Conservation (phyloP, 2,113 vertebrate species). For the Apeltes quadracus region DNA sequence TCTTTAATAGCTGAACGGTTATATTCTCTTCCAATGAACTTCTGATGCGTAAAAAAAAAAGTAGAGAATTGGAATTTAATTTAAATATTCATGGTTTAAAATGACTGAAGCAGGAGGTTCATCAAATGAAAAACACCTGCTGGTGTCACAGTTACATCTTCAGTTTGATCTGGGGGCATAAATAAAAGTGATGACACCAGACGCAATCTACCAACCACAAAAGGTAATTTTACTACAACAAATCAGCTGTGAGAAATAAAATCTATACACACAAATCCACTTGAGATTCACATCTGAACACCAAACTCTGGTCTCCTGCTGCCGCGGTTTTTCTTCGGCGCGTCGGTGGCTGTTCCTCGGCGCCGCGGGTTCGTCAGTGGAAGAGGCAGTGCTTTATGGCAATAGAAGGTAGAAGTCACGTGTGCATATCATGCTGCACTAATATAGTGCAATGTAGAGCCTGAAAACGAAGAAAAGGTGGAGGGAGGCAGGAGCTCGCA, state of each 20-base stretch:
- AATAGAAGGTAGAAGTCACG: constrained; percentile 89
- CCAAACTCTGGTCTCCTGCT: constrained; percentile 18
- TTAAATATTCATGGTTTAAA: constrained; percentile 73
- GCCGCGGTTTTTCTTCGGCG: constrained; percentile 16
- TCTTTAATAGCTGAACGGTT: constrained; percentile 5
- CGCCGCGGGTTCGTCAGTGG: constrained; percentile 74
- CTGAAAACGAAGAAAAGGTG: constrained; percentile 85
- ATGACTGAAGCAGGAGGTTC: background rate
- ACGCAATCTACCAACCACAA: constrained; percentile 78
- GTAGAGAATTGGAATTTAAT: constrained; percentile 12
- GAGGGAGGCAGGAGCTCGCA: constrained; percentile 78
- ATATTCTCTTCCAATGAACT: background rate
- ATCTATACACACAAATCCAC: constrained; percentile 69
- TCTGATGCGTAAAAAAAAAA: constrained; percentile 9
- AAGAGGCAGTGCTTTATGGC: constrained; percentile 92
- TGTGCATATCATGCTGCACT: constrained; percentile 98
- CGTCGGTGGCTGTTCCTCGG: constrained; percentile 65
- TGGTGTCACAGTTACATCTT: background rate
- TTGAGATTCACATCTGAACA: constrained; percentile 56
- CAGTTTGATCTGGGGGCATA: constrained; percentile 74
- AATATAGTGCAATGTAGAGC: constrained; percentile 99
- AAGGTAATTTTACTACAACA: constrained; percentile 69
- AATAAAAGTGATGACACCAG: constrained; percentile 78
- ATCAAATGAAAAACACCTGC: constrained; percentile 2
- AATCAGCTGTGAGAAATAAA: constrained; percentile 68